Percentiles rank a stretch among this genome's conserved stretches.
Conservation (phyloP, 2,797 vertebrate genomes). For the Pseudochirops corinnae region DNA sequence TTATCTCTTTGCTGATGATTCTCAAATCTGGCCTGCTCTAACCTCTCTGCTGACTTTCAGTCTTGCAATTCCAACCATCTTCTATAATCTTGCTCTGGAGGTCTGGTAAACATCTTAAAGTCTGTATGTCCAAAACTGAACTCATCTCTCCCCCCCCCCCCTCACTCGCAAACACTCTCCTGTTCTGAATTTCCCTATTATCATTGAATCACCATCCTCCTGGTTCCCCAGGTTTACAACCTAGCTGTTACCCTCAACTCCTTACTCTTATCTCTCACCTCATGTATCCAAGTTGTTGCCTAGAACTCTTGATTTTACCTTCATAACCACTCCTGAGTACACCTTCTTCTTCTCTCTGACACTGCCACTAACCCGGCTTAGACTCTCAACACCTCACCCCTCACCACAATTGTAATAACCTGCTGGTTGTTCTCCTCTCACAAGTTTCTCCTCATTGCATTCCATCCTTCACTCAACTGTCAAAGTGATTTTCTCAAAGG, state of each 20-base stretch:
- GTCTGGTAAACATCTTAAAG: background rate
- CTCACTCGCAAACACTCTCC: background rate
- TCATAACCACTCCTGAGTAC: background rate
- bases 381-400: background rate
- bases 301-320: background rate
- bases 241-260: background rate
- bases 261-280: background rate
- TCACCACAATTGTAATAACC: background rate
- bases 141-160: background rate
- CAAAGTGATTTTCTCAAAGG: background rate
- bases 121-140: background rate
- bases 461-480: background rate
- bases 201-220: background rate
- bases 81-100: background rate
- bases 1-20: background rate
- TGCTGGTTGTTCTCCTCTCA: background rate
- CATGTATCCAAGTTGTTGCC: background rate
- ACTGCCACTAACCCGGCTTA: too few species aligned
- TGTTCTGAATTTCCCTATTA: background rate
- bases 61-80: background rate
- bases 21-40: background rate
- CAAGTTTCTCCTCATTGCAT: background rate
- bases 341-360: background rate
- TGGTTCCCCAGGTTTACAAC: background rate
- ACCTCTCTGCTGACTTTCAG: background rate